Percentiles rank a stretch among this genome's conserved stretches.
Conservation (phyloP, 2,113 vertebrate genomes). For the Perccottus glenii region DNA sequence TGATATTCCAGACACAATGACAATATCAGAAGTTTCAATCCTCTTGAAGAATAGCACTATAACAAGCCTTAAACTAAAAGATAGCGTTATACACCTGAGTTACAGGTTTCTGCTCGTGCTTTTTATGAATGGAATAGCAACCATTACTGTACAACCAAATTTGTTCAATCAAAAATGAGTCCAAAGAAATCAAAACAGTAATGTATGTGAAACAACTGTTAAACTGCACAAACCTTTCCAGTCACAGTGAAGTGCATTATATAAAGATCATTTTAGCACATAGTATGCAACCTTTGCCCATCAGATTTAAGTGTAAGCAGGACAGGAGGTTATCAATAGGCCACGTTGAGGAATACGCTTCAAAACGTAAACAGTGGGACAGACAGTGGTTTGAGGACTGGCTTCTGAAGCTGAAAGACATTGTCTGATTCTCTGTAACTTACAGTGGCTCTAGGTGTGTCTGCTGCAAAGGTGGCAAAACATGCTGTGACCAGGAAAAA, state of each 20-base stretch:
- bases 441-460: slow-evolving; percentile 44
- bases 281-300: slow-evolving; percentile 12
- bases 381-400: slow-evolving; percentile 5
- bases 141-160: too few species aligned
- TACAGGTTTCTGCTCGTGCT: too few species aligned
- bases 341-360: not conserved
- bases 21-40: slow-evolving; percentile 47
- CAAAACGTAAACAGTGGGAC: slow-evolving; percentile 6
- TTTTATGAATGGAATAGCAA: too few species aligned
- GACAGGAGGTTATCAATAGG: not conserved
- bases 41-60: slow-evolving; percentile 31
- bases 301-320: not conserved
- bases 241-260: not conserved
- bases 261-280: not conserved
- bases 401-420: too few species aligned
- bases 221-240: too few species aligned
- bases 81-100: too few species aligned
- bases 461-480: slow-evolving; percentile 49
- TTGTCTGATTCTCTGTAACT: slow-evolving; percentile 19
- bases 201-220: too few species aligned
- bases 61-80: too few species aligned
- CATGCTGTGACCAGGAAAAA: slow-evolving; percentile 74
- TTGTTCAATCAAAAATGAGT: too few species aligned
- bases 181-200: too few species aligned
- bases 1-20: slow-evolving; percentile 72